phyloP scores from a whole-genome alignment of 2,888 invertebrate species.

The Perdita meconis region DNA sequence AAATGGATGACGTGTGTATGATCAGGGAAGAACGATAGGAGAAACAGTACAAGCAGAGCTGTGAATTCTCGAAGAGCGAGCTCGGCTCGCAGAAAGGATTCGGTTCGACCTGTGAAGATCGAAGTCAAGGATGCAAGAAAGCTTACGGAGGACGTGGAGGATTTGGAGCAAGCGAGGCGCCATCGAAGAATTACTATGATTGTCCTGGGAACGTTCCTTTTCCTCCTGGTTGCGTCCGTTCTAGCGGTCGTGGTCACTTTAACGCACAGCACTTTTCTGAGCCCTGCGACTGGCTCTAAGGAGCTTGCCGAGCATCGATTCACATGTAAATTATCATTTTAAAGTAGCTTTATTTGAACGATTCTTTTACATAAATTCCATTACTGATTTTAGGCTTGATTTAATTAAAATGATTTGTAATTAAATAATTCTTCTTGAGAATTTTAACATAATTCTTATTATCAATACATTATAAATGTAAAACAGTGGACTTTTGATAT shows the following conservation, averaged over 20 bases:
- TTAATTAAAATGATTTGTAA: no score
- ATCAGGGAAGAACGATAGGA: constrained; percentile 69
- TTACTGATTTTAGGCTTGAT: no score
- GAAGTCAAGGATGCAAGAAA: constrained; percentile 83
- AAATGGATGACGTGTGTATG: not conserved
- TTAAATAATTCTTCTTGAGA: no score
- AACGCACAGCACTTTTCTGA: constrained; percentile 89
- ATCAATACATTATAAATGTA: no score
- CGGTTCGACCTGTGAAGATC: constrained; percentile 84
- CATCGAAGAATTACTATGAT: constrained; percentile 89
- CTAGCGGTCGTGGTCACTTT: constrained; percentile 92
- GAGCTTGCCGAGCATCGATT: constrained; percentile 79
- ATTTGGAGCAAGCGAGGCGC: constrained; percentile 88
- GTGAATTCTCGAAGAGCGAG: constrained; percentile 73
- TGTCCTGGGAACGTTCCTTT: constrained; percentile 90
- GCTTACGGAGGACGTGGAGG: constrained; percentile 82
- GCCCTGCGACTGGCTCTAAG: constrained; percentile 87
- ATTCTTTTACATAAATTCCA: not conserved
- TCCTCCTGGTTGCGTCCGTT: constrained; percentile 90
- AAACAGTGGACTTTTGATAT: no score
- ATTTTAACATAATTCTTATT: no score
- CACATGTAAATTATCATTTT: constrained; percentile 71
- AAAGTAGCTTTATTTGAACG: not conserved
- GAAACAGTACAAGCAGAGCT: constrained; percentile 76
- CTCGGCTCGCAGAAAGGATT: constrained; percentile 92